phyloP scores from a whole-genome alignment of 2,113 vertebrate genomes.

The Antennarius striatus region DNA sequence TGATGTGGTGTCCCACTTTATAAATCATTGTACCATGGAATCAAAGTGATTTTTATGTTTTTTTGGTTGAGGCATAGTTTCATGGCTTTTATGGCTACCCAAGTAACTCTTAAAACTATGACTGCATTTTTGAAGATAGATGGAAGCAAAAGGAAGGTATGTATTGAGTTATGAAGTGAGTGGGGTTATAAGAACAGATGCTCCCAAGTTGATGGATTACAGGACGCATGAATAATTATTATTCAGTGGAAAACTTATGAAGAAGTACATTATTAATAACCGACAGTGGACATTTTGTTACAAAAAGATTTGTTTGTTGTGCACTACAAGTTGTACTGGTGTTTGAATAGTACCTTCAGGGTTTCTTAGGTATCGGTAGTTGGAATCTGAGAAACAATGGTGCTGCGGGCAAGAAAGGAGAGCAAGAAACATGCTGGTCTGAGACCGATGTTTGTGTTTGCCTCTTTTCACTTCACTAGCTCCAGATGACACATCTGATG shows the following conservation, averaged over 20 bases:
- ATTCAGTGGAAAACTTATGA: slow-evolving; percentile 43
- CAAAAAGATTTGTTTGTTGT: slow-evolving; percentile 45
- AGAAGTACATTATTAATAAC: slow-evolving; percentile 51
- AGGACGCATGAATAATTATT: slow-evolving; percentile 50
- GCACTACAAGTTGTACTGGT: slow-evolving; percentile 23
- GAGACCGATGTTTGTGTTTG: slow-evolving; percentile 38
- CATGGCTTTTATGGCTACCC: too few species aligned
- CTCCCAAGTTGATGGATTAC: too few species aligned
- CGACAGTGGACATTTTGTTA: slow-evolving; percentile 45
- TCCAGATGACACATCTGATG: slow-evolving; percentile 42
- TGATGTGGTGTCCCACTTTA: slow-evolving; percentile 31
- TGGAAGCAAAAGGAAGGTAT: too few species aligned
- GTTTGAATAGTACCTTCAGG: slow-evolving; percentile 13
- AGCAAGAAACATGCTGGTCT: slow-evolving; percentile 24
- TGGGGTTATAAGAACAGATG: too few species aligned
- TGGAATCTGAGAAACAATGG: slow-evolving; percentile 28
- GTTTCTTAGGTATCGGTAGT: slow-evolving; percentile 4
- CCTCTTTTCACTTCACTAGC: slow-evolving; percentile 48
- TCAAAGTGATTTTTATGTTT: too few species aligned
- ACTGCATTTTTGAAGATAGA: too few species aligned
- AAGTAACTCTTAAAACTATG: too few species aligned
- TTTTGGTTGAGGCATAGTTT: too few species aligned
- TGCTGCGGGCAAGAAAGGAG: slow-evolving; percentile 28
- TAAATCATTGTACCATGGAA: slow-evolving; percentile 6
- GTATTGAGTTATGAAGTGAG: too few species aligned